These are phyloP conservation scores for Leptopterna dolabrata DNA, from an alignment of 2,888 invertebrate genomes.

Conservation along the genomic window DNA sequence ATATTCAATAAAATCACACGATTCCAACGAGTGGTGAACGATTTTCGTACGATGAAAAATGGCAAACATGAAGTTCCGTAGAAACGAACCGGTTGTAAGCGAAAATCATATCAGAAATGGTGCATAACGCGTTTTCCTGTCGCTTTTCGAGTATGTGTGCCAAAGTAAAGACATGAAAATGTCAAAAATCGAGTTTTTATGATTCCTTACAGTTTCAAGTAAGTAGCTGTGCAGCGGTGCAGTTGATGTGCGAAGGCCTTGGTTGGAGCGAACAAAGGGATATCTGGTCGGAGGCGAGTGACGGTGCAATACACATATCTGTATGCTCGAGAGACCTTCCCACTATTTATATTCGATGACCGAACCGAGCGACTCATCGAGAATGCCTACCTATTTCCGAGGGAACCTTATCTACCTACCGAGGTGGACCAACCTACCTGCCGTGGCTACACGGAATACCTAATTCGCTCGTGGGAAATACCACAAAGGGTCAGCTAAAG, in stretches of 20 bases:
- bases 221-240: no score
- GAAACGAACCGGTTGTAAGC: no score
- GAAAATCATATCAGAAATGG: no score
- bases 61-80: no score
- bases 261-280: background rate
- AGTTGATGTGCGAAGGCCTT: background rate
- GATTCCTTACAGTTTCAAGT: no score
- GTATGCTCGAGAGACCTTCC: background rate
- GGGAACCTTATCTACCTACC: background rate
- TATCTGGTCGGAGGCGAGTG: background rate
- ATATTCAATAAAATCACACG: no score
- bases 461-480: conserved; percentile 9
- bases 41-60: no score
- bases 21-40: no score
- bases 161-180: no score
- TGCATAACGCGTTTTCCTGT: no score
- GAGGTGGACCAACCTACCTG: background rate
- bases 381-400: background rate
- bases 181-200: no score
- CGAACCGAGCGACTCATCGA: background rate
- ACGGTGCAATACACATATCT: background rate
- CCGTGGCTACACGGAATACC: background rate
- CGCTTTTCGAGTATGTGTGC: no score
- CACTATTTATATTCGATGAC: conserved; percentile 30
- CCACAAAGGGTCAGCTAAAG: background rate